Conservation (phyloP, 2,113 vertebrate species). For the Tangachromis dhanisi region DNA sequence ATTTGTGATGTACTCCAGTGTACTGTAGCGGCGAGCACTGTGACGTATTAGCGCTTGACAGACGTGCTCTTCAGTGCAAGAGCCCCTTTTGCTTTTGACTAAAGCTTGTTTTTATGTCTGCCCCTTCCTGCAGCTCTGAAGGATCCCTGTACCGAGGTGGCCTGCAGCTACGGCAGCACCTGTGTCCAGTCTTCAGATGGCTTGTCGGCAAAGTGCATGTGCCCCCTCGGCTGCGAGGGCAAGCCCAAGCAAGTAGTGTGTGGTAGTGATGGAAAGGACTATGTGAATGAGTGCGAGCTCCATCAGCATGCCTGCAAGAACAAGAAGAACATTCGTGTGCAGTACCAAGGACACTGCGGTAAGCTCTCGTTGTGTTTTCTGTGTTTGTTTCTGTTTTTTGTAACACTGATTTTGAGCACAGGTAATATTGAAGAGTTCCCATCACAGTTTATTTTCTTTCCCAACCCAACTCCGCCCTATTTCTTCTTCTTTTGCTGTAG, state of each 20-base stretch:
- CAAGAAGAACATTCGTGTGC: constrained; percentile 84
- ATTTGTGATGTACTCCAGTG: constrained; percentile 14
- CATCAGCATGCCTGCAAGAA: constrained; percentile 81
- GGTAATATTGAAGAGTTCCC: background rate
- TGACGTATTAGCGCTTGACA: background rate
- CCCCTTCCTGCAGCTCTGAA: constrained; percentile 72
- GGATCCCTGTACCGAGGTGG: constrained; percentile 86
- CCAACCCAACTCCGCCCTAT: background rate
- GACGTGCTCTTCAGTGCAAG: background rate
- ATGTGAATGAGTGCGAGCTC: constrained; percentile 83
- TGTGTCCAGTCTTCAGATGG: constrained; percentile 82
- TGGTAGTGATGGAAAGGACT: constrained; percentile 88
- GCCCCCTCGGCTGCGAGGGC: constrained; percentile 76
- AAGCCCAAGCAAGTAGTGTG: constrained; percentile 73
- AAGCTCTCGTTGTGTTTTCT: constrained; percentile 39
- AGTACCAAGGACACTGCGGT: constrained; percentile 85
- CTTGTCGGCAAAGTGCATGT: constrained; percentile 82
- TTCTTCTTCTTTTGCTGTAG: background rate
- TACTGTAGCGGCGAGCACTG: background rate
- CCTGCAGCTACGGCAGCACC: constrained; percentile 91
- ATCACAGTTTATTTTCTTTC: background rate
- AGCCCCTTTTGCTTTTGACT: background rate
- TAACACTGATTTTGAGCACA: background rate
- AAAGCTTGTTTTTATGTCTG: background rate
- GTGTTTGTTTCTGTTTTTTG: background rate